Base-by-base conservation (phyloP, 2,113 vertebrate species). In the Marmota flaviventris region DNA sequence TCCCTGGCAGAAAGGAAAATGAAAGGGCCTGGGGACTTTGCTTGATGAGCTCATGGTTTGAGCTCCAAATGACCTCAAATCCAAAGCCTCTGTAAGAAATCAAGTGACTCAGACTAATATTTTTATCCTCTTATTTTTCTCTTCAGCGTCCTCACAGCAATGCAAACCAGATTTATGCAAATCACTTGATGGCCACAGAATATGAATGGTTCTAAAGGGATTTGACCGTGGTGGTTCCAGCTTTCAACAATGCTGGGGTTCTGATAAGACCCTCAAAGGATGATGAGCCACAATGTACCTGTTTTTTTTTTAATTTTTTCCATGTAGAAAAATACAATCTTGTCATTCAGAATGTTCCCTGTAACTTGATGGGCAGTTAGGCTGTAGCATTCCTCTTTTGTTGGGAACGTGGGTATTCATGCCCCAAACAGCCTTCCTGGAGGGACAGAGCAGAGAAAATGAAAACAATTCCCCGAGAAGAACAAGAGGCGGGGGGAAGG, bases 181-280 rank as follows among this genome's bases (percentile, higher is more conserved):
- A 29, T 85, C 14, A 24, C 4, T 45, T 69, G 13, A 34, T 18
- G 48, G 56, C 29, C 2, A 3, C 24, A 70, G 45, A 72, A 24
- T 10, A 27, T 20, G 27, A 13, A 17, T n/a, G 45, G 22, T 65
- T 73, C 12, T 24, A 63, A 58, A 42, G 29, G 78, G 27, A 6
- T 34, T 4, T 72, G 37, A 16, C 4, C 0, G 6, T 48, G 7
- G 42, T 17, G 7, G 42, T 17, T 61, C 4, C 53, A 82, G 51
- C 8, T n/a, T 20, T 53, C 53, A 0, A 0, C 0, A 13, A 22
- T 42, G 10, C 20, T 48, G 22, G 29, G 6, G 0, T 63, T 61
- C 81, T 69, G 34, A 42, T 4, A 72, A 8, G 0, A 39, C 32
- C 7, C 7, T 20, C 16, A 7, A 0, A 18, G 12, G 2, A 4